phyloP scores from a whole-genome alignment of 2,888 invertebrate species.

The Eilema griseolum region DNA sequence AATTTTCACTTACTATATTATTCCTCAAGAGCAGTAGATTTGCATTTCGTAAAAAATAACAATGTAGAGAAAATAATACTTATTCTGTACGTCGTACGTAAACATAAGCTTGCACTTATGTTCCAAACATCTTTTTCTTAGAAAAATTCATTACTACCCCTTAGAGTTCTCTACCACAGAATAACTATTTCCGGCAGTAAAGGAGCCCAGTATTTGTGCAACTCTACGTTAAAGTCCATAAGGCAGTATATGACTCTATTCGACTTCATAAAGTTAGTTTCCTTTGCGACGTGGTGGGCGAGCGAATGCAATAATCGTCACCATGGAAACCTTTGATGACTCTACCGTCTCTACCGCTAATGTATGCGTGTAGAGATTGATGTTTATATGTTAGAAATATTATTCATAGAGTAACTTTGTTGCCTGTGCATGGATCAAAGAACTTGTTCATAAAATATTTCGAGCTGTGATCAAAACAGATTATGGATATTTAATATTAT shows the following conservation, averaged over 20 bases:
- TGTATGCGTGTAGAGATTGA: conserved; percentile 37
- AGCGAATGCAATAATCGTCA: conserved; percentile 44
- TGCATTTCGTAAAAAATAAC: not conserved
- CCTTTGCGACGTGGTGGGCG: conserved; percentile 14
- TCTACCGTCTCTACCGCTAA: conserved; percentile 14
- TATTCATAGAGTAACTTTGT: conserved; percentile 15
- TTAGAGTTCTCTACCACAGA: conserved; percentile 11
- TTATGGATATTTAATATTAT: too few relatives aligned
- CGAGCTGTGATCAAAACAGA: not conserved
- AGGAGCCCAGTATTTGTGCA: conserved; percentile 5
- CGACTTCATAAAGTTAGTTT: conserved; percentile 11
- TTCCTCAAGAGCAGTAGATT: not conserved
- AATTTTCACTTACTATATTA: not conserved
- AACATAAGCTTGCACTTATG: not conserved
- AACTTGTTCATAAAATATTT: not conserved
- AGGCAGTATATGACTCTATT: conserved; percentile 14
- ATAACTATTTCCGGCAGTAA: conserved; percentile 6
- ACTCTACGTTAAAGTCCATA: conserved; percentile 11
- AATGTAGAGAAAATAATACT: not conserved
- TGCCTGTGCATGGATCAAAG: conserved; percentile 5
- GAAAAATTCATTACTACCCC: conserved; percentile 17
- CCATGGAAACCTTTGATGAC: conserved; percentile 44
- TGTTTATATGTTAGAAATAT: conserved; percentile 30
- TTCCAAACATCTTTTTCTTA: not conserved
- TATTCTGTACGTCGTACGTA: too few relatives aligned